These are phyloP conservation scores for Eunapius fragilis DNA, from an alignment of 37 sponge, comb jelly and placozoan genomes.

Conservation along the genomic window DNA sequence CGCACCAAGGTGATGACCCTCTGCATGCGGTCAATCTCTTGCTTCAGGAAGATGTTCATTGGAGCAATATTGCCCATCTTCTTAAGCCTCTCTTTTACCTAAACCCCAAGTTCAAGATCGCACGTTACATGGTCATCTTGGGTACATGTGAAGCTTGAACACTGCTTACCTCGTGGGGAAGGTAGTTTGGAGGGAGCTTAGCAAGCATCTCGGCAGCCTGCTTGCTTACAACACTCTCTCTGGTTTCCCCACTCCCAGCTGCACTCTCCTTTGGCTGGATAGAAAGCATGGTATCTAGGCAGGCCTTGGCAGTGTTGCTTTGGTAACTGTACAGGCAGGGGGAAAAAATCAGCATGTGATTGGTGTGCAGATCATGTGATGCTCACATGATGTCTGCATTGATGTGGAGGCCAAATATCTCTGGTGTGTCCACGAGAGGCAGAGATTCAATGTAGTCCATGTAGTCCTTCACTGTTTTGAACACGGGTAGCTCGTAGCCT, in stretches of 20 bases:
- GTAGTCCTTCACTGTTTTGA: conserved; percentile 86
- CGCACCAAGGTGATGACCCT: conserved; percentile 90
- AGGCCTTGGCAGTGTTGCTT: conserved; percentile 84
- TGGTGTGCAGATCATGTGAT: neutral
- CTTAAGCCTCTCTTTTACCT: conserved; percentile 82
- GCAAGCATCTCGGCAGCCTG: conserved; percentile 97
- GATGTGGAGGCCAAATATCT: conserved; percentile 98
- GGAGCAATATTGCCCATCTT: conserved; percentile 98
- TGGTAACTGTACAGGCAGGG: conserved; percentile 69
- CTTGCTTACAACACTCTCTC: conserved; percentile 90
- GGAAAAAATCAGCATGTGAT: neutral
- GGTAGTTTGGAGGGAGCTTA: conserved; percentile 91
- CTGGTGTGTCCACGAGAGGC: conserved; percentile 96
- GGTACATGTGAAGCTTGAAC: neutral
- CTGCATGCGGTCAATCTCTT: conserved; percentile 99
- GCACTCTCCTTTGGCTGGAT: conserved; percentile 99
- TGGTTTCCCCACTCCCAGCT: conserved; percentile 96
- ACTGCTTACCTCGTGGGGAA: conserved; percentile 87
- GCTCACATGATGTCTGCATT: conserved; percentile 98
- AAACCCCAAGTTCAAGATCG: neutral
- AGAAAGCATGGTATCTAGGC: conserved; percentile 92
- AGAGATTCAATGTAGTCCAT: conserved; percentile 88
- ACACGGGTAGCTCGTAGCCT: conserved; percentile 87
- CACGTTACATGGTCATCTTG: neutral
- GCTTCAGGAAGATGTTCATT: conserved; percentile 99